Evolutionary conservation across 2,797 vertebrate genomes (phyloP).

Genomic region (Pelobates cultripes): DNA sequence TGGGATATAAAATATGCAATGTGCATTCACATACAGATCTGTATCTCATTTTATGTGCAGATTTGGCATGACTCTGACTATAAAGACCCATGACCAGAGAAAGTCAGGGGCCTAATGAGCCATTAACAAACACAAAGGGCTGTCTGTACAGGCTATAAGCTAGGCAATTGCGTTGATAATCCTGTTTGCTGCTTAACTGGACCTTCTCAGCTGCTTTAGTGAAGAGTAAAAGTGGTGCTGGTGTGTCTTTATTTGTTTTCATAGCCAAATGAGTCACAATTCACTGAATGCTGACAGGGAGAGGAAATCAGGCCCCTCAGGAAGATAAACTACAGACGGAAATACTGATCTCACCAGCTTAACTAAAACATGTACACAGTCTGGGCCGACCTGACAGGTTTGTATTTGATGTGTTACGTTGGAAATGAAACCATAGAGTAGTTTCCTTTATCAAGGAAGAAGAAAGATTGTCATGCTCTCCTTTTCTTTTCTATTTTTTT

Average conservation of each 20-base stretch:
- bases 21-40: slow-evolving; percentile 15
- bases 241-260: slow-evolving; percentile 51
- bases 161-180: slow-evolving; percentile 51
- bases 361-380: not conserved
- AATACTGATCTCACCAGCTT: not conserved
- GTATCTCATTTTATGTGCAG: not conserved
- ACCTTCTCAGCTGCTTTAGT: slow-evolving; percentile 48
- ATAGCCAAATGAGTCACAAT: slow-evolving; percentile 41
- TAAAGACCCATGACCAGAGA: slow-evolving; percentile 20
- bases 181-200: slow-evolving; percentile 54
- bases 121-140: slow-evolving; percentile 47
- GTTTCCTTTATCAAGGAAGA: no score
- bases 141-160: slow-evolving; percentile 41
- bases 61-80: not conserved
- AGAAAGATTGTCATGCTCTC: no score
- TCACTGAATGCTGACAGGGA: slow-evolving; percentile 19
- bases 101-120: slow-evolving; percentile 39
- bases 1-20: not conserved
- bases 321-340: not conserved
- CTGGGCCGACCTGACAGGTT: not conserved
- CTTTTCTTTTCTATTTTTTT: no score
- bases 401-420: not conserved
- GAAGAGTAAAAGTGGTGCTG: slow-evolving; percentile 52
- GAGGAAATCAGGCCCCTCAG: slow-evolving; percentile 17
- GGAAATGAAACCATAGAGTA: no score